Base-by-base conservation (phyloP, 2,888 invertebrate species). In the Trichopoda pennipes region DNA sequence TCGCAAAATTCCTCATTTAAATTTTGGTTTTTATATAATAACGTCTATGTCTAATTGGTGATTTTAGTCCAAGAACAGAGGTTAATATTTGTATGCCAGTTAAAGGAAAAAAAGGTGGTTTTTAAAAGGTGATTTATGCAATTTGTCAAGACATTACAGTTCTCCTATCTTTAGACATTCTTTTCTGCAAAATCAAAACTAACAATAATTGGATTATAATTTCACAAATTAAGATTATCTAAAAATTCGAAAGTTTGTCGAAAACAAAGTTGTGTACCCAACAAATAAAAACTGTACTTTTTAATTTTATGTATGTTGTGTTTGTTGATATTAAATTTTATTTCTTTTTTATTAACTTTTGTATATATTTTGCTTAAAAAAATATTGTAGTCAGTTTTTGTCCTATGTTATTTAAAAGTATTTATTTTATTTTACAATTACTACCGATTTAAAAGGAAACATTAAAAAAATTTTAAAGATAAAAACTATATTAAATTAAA, bases 341-440 rank as follows among this genome's bases (percentile, higher is more conserved):
- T 49, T 49, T n/a, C 14, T 7, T 51, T 58, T 63, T 38, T 14
- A 17, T 61, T 68, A 49, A 32, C 19, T 19, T 38, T 55, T 70
- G 47, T 56, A 63, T 70, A 64, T 74, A 55, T 56, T 63, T 56
- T 49, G 60, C 51, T 55, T 75, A 70, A 70, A 77, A 76, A 77
- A 56, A 70, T 77, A 56, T 77, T 70, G 49, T 77, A 63, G 70
- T 77, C 56, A 49, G 63, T 56, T 56, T 63, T 63, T 28, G 56
- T 56, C 32, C 56, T 63, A 63, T 70, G 38, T 55, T 63, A 63
- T 56, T 32, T 38, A 55, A 49, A 69, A 53, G 68, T 42, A 61
- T 32, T n/a, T 55, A 35, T 73, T 1, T n/a, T 74, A 32, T 76
- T 70, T 63, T 73, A 73, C 73, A 79, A 61, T 79, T 73, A 79